Percentiles rank a stretch among this genome's conserved stretches.
These are phyloP conservation scores for Pseudocheirus occidentalis DNA, from an alignment of 2,797 vertebrate genomes.

Conservation along the genomic window DNA sequence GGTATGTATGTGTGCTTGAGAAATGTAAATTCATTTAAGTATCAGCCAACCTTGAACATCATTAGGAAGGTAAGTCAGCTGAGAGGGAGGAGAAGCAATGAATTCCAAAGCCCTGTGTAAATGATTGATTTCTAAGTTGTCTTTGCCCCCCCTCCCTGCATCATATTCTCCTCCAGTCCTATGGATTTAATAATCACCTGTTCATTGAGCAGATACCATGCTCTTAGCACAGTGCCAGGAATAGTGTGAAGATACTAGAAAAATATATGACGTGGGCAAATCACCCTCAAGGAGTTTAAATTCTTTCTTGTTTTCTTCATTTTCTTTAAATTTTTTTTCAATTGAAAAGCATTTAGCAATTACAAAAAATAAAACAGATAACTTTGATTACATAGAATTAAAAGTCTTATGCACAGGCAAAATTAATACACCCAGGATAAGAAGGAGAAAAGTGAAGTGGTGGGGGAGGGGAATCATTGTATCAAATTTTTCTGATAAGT, in stretches of 20 bases:
- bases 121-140: not conserved
- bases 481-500: not conserved
- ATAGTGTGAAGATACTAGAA: constrained; percentile 12
- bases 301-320: not conserved
- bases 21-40: not conserved
- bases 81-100: not conserved
- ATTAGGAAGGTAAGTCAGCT: constrained; percentile 28
- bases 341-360: not conserved
- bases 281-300: constrained; percentile 1
- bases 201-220: not conserved
- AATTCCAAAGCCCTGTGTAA: not conserved
- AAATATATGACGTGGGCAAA: not conserved
- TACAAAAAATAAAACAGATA: not conserved
- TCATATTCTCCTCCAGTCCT: not conserved
- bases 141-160: not conserved
- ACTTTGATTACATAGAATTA: not conserved
- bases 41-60: constrained; percentile 20
- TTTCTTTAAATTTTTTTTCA: not conserved
- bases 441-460: not conserved
- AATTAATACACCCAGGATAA: not conserved
- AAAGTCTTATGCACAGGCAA: not conserved
- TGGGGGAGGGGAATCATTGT: not conserved
- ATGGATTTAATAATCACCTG: not conserved
- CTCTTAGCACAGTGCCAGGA: constrained; percentile 8
- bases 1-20: not conserved